Conservation (phyloP, 1,140 invertebrate genomes). For the Littorina saxatilis region DNA sequence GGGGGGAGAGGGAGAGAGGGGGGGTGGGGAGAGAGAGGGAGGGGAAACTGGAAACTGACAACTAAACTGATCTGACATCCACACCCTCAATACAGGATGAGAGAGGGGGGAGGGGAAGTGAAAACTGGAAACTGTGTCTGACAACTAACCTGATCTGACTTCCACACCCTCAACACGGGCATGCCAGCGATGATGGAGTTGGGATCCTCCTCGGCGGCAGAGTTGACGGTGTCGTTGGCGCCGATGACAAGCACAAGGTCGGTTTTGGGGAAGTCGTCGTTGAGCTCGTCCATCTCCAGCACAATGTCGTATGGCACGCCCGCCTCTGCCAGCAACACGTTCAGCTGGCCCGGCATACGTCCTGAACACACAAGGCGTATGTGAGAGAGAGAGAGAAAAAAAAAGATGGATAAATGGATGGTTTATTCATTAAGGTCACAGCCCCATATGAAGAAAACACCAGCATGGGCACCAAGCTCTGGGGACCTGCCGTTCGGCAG, state of each 20-base stretch:
- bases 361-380: slow-evolving; percentile 80
- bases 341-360: slow-evolving; percentile 93
- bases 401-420: too few relatives aligned
- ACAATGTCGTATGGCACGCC: slow-evolving; percentile 95
- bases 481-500: too few relatives aligned
- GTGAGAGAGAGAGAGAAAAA: too few relatives aligned
- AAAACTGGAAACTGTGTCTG: too few relatives aligned
- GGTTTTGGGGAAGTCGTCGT: slow-evolving; percentile 90
- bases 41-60: too few relatives aligned
- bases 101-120: too few relatives aligned
- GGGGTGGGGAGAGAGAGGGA: too few relatives aligned
- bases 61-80: slow-evolving; percentile 87
- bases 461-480: not conserved
- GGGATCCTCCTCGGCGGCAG: slow-evolving; percentile 92
- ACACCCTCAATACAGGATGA: slow-evolving; percentile 92
- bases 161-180: slow-evolving; percentile 93
- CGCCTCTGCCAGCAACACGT: slow-evolving; percentile 93
- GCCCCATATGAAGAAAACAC: not conserved
- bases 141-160: slow-evolving; percentile 84
- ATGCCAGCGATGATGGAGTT: slow-evolving; percentile 95
- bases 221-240: slow-evolving; percentile 95
- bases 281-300: slow-evolving; percentile 95
- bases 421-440: not conserved
- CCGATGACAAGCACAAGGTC: slow-evolving; percentile 92
- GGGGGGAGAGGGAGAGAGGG: too few relatives aligned